These are phyloP conservation scores for Orestias chungarensis DNA, from an alignment of 2,797 vertebrate species.

Conservation along the genomic window DNA sequence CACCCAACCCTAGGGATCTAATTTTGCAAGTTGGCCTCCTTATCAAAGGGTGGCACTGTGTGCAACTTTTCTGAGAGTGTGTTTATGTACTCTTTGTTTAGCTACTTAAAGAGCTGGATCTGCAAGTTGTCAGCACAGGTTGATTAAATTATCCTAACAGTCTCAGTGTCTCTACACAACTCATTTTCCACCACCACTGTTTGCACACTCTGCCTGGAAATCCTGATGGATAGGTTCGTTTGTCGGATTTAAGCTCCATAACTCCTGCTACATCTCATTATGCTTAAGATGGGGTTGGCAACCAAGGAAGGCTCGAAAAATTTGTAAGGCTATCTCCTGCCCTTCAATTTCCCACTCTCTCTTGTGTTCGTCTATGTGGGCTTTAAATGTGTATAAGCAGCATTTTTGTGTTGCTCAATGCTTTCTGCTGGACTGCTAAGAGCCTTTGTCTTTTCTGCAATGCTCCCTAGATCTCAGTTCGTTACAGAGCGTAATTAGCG, in stretches of 20 bases:
- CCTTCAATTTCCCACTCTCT: constrained; percentile 28
- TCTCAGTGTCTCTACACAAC: constrained; percentile 39
- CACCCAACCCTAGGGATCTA: constrained; percentile 21
- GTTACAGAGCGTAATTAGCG: constrained; percentile 77
- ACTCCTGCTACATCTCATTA: constrained; percentile 59
- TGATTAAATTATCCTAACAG: constrained; percentile 62
- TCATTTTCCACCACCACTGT: constrained; percentile 36
- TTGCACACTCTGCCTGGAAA: constrained; percentile 34
- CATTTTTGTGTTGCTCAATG: constrained; percentile 59
- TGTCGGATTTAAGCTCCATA: constrained; percentile 47
- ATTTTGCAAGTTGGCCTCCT: constrained; percentile 57
- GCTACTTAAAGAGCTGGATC: constrained; percentile 50
- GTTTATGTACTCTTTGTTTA: constrained; percentile 34
- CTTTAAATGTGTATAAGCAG: constrained; percentile 56
- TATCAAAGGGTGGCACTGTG: constrained; percentile 63
- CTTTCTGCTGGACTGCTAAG: constrained; percentile 60
- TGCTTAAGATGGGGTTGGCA: constrained; percentile 46
- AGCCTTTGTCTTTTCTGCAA: constrained; percentile 69
- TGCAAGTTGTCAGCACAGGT: constrained; percentile 51
- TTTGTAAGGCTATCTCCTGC: constrained; percentile 31
- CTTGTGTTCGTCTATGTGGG: constrained; percentile 34
- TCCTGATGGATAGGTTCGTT: constrained; percentile 49
- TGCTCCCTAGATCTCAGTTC: constrained; percentile 71
- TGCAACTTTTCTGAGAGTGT: neutral
- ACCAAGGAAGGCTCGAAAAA: constrained; percentile 27